These are phyloP conservation scores for Laupala kohalensis DNA, from an alignment of 1,140 invertebrate species.

Conservation along the genomic window DNA sequence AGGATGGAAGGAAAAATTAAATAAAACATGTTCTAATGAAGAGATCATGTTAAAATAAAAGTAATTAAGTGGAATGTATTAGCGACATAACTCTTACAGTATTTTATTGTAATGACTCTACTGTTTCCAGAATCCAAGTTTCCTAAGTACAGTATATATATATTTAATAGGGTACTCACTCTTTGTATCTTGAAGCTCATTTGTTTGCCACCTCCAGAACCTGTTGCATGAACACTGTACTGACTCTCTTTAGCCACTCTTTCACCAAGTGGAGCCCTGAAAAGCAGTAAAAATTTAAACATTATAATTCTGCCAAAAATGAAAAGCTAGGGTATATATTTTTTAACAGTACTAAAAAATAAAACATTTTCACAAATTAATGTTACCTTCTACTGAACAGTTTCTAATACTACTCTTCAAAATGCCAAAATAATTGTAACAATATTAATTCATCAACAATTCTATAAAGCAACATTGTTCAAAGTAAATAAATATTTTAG, in stretches of 20 bases:
- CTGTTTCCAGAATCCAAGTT: background rate
- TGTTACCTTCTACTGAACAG: background rate
- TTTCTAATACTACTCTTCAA: background rate
- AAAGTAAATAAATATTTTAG: too few species aligned
- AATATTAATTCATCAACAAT: background rate
- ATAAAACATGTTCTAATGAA: background rate
- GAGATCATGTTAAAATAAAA: background rate
- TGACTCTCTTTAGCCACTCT: background rate
- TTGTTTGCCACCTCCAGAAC: constrained; percentile 3
- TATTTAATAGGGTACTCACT: background rate
- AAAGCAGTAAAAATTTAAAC: background rate
- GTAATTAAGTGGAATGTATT: background rate
- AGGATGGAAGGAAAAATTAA: background rate
- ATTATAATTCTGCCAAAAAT: background rate
- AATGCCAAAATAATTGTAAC: background rate
- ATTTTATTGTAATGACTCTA: background rate
- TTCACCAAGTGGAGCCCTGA: constrained; percentile 2
- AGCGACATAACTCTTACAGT: too few species aligned
- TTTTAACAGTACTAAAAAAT: background rate
- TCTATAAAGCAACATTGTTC: background rate
- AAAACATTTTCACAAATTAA: background rate
- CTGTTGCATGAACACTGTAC: background rate
- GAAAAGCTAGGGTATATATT: background rate
- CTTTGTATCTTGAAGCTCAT: background rate
- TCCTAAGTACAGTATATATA: background rate